Percentiles rank a stretch among this genome's conserved stretches.
These are phyloP conservation scores for Macaca fascicularis DNA, from an alignment of 2,113 vertebrate genomes.

Conservation along the genomic window T2T-MFA8v1.1 NC_088377.1:79233001-79233500, in stretches of 20 bases:
- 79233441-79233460: too few relatives aligned
- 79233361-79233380: background rate
- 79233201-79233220: background rate
- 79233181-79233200: background rate
- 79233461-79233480: too few relatives aligned
- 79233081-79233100: background rate
- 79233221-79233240: background rate
- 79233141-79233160: background rate
- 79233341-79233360: background rate
- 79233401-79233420: background rate
- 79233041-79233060: background rate
- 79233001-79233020: background rate
- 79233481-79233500: too few relatives aligned
- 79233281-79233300: background rate
- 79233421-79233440: too few relatives aligned
- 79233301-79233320: background rate
- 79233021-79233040: background rate
- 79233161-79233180: background rate
- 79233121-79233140: background rate
- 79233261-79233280: background rate
- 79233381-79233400: background rate
- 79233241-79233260: background rate
- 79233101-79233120: background rate
- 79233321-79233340: background rate
- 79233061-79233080: background rate